Base-by-base conservation (phyloP, 2,113 vertebrate genomes). In the Barbus barbus region DNA sequence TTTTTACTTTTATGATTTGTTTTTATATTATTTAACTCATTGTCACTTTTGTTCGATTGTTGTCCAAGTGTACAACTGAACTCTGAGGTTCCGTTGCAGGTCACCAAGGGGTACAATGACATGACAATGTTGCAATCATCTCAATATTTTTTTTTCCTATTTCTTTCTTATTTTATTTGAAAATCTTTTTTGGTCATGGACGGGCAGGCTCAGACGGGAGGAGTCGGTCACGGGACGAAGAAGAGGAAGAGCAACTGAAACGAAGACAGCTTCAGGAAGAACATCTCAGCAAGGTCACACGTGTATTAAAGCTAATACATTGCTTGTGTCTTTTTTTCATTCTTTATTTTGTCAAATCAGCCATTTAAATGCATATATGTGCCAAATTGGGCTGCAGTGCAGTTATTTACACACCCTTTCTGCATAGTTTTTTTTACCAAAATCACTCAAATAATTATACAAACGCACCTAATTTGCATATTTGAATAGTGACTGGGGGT, bases 221-320 rank as follows among this genome's bases (percentile, higher is more conserved):
- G 38, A 95, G 95, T 87, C 94, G 94, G 86, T 96, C 95, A 14
- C 95, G 93, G 33, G 94, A 95, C 48, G 94, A 95, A 91, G 96
- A 96, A 63, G 96, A 97, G 63, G 96, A 97, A 0, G 96, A 97
- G 7, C 90, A 95, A 5, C 91, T 93, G 87, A 95, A 95, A 88
- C 95, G 96, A 60, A 92, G 96, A 73, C 96, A 96, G 78, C 93
- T 97, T 85, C 96, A 97, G 78, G 96, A 97, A 87, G 95, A 97
- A 82, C 96, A 97, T 61, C 87, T 97, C 31, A 94, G 94, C 93
- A 97, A 97, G 95, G 96, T 97, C 80, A 72, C 11, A 53, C 9
- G 8, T 2, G 18, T 9, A 26, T 75, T 18, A 75, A 28, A 51
- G 8, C 16, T 31, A 51, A 16, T 41, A 44, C 12, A 77, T 24